Percentiles rank a stretch among this genome's conserved stretches.
phyloP scores from a whole-genome alignment of 1,140 invertebrate species.

The Drosophila nasuta region DNA sequence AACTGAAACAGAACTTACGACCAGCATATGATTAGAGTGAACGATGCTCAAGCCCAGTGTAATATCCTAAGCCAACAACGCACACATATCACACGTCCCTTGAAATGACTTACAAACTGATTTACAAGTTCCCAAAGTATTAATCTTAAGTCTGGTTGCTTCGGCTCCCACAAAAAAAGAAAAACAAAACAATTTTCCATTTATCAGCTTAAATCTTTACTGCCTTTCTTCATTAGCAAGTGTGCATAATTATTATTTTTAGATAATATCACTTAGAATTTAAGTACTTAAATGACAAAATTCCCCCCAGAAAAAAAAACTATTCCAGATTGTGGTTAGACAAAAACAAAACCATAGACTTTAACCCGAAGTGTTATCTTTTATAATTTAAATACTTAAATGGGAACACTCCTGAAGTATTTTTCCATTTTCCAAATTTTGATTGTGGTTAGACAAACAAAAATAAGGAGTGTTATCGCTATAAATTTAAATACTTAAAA shows the following conservation, averaged over 20 bases:
- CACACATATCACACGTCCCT: constrained; percentile 72
- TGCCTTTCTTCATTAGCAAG: constrained; percentile 40
- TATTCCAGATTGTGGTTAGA: no score
- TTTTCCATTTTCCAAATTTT: constrained; percentile 36
- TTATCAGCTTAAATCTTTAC: constrained; percentile 57
- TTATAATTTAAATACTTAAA: constrained; percentile 16
- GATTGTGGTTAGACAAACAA: constrained; percentile 28
- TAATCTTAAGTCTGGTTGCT: constrained; percentile 62
- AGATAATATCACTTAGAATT: constrained; percentile 32
- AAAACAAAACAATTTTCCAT: constrained; percentile 45
- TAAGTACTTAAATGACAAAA: constrained; percentile 15
- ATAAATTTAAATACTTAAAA: no score
- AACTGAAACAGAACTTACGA: constrained; percentile 16
- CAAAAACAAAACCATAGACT: not conserved
- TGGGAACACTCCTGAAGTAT: not conserved
- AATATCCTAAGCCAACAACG: constrained; percentile 68
- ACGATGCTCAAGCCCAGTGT: constrained; percentile 64
- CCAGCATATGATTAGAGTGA: constrained; percentile 26
- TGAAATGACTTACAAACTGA: constrained; percentile 53
- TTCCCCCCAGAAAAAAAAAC: no score
- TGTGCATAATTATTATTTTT: constrained; percentile 34
- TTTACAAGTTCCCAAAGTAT: constrained; percentile 75
- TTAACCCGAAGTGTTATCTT: constrained; percentile 3
- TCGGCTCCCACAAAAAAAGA: constrained; percentile 21
- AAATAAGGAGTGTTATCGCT: no score